phyloP scores from a whole-genome alignment of 2,113 vertebrate species.

The Etheostoma cragini region DNA sequence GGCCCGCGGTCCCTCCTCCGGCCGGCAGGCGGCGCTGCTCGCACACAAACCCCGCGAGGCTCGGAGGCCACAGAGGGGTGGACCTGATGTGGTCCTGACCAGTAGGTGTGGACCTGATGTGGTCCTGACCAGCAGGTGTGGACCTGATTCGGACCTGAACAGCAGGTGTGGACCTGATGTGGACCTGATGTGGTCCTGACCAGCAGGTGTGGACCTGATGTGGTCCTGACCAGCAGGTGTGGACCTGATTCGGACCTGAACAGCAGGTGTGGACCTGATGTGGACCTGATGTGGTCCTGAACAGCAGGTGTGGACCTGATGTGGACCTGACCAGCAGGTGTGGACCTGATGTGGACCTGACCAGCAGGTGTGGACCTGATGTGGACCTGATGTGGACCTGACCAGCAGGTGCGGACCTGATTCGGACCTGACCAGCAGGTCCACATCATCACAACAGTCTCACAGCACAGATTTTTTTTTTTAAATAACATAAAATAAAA shows the following conservation, averaged over 20 bases:
- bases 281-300: no score
- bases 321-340: neutral
- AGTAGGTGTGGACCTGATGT: neutral
- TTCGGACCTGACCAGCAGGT: neutral
- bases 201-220: no score
- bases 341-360: no score
- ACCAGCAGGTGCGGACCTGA: neutral
- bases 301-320: neutral
- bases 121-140: neutral
- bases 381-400: no score
- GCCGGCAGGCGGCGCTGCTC: slow-evolving; percentile 75
- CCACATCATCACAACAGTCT: neutral
- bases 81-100: neutral
- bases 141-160: neutral
- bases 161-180: no score
- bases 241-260: neutral
- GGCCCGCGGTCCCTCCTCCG: slow-evolving; percentile 1
- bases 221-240: neutral
- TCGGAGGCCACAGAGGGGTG: slow-evolving; percentile 10
- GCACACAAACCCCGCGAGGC: slow-evolving; percentile 57
- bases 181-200: no score
- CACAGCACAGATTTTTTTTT: no score
- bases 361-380: neutral
- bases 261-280: neutral
- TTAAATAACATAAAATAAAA: no score